phyloP scores from a whole-genome alignment of 2,888 invertebrate genomes.

The Ischnura elegans region DNA sequence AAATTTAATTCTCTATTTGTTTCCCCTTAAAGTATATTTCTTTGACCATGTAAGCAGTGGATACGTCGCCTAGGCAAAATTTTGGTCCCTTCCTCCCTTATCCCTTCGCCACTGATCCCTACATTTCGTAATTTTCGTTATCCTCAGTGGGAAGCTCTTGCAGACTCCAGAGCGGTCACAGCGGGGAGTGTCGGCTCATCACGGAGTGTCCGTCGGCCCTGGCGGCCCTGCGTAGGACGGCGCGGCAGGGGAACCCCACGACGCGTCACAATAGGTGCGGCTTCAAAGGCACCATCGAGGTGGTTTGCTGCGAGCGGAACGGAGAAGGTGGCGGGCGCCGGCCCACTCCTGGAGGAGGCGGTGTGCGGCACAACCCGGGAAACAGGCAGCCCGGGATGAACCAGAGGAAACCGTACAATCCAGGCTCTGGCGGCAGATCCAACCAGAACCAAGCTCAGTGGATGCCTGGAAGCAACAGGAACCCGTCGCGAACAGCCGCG shows the following conservation, averaged over 20 bases:
- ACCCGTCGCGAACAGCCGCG: not conserved
- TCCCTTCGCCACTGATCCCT: too few relatives aligned
- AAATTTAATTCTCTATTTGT: too few relatives aligned
- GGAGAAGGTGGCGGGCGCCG: not conserved
- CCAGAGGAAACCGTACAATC: not conserved
- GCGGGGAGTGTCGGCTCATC: not conserved
- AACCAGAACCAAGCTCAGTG: not conserved
- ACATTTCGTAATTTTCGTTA: too few relatives aligned
- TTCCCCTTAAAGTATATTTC: too few relatives aligned
- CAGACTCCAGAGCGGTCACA: not conserved
- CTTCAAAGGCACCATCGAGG: constrained; percentile 8
- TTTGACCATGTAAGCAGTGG: too few relatives aligned
- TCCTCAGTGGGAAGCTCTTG: not conserved
- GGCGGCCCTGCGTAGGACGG: not conserved
- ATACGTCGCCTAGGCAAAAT: too few relatives aligned
- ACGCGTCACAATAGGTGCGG: constrained; percentile 5
- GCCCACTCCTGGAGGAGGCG: not conserved
- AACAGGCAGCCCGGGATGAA: not conserved
- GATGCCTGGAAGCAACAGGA: not conserved
- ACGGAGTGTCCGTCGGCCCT: constrained; percentile 37
- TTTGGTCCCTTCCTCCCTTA: too few relatives aligned
- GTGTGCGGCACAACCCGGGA: not conserved
- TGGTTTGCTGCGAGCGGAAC: constrained; percentile 36
- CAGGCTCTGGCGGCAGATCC: not conserved
- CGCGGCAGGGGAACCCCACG: not conserved